Conservation (phyloP, 2,888 invertebrate species). For the Tipula vernalis region DNA sequence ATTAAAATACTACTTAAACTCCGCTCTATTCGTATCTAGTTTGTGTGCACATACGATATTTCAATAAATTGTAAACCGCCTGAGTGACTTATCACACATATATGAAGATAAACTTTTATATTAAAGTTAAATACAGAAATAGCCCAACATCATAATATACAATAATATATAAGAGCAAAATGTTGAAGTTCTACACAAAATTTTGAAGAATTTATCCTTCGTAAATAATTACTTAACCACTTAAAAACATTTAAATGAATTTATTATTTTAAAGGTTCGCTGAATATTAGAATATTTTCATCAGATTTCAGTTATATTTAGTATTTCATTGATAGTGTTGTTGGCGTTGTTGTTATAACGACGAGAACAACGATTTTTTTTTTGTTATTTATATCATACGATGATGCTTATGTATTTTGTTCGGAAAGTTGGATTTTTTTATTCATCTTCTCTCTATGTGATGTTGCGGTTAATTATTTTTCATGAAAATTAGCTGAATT, state of each 20-base stretch:
- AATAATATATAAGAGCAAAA: not conserved
- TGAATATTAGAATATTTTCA: not conserved
- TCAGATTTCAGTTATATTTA: not conserved
- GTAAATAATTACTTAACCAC: not conserved
- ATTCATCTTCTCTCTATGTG: not conserved
- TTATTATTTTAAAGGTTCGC: not conserved
- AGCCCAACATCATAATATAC: not conserved
- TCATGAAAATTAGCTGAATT: not conserved
- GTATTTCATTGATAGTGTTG: not conserved
- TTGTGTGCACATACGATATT: not conserved
- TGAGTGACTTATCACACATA: not conserved
- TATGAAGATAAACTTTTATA: too few relatives aligned
- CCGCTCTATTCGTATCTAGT: not conserved
- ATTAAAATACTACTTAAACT: not conserved
- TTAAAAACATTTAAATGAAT: not conserved
- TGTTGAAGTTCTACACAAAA: not conserved
- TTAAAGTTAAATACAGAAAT: not conserved
- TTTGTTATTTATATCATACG: too few relatives aligned
- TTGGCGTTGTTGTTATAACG: not conserved
- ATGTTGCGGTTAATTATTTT: not conserved
- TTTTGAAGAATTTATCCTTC: not conserved
- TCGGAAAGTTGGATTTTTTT: not conserved
- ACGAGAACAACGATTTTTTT: not conserved
- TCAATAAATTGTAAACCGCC: not conserved
- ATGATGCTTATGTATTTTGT: not conserved